Base-by-base conservation (phyloP, 2,113 vertebrate species). In the Neoarius graeffei region DNA sequence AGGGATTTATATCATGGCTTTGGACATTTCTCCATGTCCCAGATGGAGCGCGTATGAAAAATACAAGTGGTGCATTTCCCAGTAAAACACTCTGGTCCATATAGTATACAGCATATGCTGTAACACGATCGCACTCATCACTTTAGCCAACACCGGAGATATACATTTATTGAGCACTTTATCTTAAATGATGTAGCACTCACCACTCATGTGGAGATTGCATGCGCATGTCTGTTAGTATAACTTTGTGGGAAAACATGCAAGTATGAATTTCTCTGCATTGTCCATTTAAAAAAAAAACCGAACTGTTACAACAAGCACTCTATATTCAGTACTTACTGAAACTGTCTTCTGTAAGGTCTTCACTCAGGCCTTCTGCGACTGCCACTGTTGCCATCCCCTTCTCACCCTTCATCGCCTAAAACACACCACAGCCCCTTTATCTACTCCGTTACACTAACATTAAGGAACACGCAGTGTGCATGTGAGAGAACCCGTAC, bases 331-430 rank as follows among this genome's bases (percentile, higher is more conserved):
- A 48, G 73, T 19, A 95, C 98, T 98, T 94, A 99, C 98, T 96
- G 92, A 99, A 99, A 88, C 95, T 95, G 84, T 99, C 98, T 0
- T 99, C 98, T 74, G 97, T 96, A 54, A 99, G 97, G 48, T 99
- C 98, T 76, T 99, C 98, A 10, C 97, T 96, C 42, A 99, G 95
- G 42, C 97, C 94, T 0, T 99, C 98, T 57, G 93, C 94, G 71
- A 96, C 93, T 1, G 96, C 89, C 87, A 98, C 98, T 3, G 96
- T 93, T 17, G 96, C 93, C 54, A 99, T 97, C n/a, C 98, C 98
- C 84, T 99, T 99, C 94, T 99, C 98, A 67, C 98, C 98, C 92
- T 99, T 99, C 98, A 99, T 99, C 59, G 98, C 97, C 98, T 99
- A 87, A 0, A 88, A 89, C 83, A 90, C 67, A 90, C n/a, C 35